phyloP scores from a whole-genome alignment of 2,797 vertebrate species.

The Balearica regulorum region DNA sequence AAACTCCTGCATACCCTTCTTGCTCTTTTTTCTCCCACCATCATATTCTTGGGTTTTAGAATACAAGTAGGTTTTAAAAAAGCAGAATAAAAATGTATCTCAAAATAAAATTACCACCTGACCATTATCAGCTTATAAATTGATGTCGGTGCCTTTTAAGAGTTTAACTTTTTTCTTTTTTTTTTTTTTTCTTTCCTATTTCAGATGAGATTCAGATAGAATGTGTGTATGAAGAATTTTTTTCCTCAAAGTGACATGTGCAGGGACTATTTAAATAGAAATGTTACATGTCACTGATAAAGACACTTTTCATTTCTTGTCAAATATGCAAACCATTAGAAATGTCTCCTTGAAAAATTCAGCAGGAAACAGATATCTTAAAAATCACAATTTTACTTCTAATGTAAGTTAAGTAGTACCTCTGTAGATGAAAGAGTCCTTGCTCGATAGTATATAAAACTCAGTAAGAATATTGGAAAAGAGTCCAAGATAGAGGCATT shows the following conservation, averaged over 20 bases:
- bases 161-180: background rate
- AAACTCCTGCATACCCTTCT: background rate
- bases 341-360: background rate
- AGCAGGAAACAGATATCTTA: background rate
- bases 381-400: background rate
- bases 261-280: background rate
- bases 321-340: background rate
- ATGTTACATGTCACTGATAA: background rate
- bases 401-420: background rate
- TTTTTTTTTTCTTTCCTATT: accelerated
- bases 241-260: background rate
- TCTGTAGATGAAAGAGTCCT: background rate
- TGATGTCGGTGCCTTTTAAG: background rate
- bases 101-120: background rate
- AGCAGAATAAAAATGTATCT: background rate
- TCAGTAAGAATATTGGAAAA: background rate
- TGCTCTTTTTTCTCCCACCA: background rate
- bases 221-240: background rate
- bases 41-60: background rate
- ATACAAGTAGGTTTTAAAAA: background rate
- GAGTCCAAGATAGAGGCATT: background rate
- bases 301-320: background rate
- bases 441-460: background rate
- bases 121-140: background rate
- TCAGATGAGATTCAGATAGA: background rate